These are phyloP conservation scores for Alloscopus bannaensis DNA, from an alignment of 2,888 invertebrate species.

Conservation along the genomic window DNA sequence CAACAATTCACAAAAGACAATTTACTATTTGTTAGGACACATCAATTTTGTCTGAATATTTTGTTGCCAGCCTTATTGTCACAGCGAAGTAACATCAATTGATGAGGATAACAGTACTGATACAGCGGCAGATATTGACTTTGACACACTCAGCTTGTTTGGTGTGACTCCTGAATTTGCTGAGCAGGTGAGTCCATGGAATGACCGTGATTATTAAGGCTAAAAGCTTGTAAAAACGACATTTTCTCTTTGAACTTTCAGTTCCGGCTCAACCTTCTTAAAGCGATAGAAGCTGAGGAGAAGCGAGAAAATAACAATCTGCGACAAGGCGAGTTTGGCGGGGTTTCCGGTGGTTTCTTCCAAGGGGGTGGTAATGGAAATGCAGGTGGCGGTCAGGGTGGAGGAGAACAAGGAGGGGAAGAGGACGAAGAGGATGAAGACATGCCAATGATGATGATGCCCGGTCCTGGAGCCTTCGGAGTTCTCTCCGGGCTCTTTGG, in stretches of 20 bases:
- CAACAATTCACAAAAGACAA: no score
- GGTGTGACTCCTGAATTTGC: slow-evolving; percentile 45
- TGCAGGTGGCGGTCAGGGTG: slow-evolving; percentile 26
- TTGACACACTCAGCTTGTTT: slow-evolving; percentile 32
- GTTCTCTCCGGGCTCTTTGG: slow-evolving; percentile 61
- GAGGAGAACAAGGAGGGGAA: slow-evolving; percentile 44
- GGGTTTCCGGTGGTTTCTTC: slow-evolving; percentile 48
- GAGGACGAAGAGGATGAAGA: slow-evolving; percentile 40
- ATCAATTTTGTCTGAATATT: no score
- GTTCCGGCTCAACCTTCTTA: slow-evolving; percentile 53
- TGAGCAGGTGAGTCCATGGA: slow-evolving; percentile 35
- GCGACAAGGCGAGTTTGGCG: slow-evolving; percentile 44
- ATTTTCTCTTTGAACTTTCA: slow-evolving; percentile 18
- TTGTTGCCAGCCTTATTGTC: no score
- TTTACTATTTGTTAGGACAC: no score
- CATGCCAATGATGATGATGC: not conserved
- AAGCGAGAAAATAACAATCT: slow-evolving; percentile 19
- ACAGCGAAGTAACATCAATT: not conserved
- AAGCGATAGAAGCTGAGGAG: slow-evolving; percentile 52
- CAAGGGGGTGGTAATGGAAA: slow-evolving; percentile 40
- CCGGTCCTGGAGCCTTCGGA: slow-evolving; percentile 58
- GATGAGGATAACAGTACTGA: not conserved
- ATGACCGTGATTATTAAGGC: no score
- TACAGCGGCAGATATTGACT: slow-evolving; percentile 28
- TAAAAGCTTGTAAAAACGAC: no score